Base-by-base conservation (phyloP, 2,888 invertebrate genomes). In the Hirtodrosophila trivittata region DNA sequence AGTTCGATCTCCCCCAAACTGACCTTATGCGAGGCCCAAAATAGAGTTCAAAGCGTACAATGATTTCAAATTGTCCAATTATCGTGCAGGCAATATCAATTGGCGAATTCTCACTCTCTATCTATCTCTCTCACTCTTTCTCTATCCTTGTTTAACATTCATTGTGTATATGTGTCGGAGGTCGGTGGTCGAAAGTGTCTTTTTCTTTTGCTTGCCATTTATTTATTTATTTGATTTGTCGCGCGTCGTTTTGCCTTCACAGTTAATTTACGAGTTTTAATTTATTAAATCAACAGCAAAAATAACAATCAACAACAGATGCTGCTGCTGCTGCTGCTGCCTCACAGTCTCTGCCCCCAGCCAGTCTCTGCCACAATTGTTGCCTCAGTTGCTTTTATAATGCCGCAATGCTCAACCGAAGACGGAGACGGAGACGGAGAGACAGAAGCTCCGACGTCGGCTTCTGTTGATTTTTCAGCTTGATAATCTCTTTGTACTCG, bases 181-280 rank as follows among this genome's bases (percentile, higher is more conserved):
- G 21, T 21, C 13, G 38, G 13, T 12, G 30, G 21, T 21, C 13
- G 16, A 13, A 10, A 57, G 57, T 62, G 73, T 59, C 58, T 69
- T 75, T 18, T 43, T 54, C 71, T 63, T 59, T 49, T 57, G 66
- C 56, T 75, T 63, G 62, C 68, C 63, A 62, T 75, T 71, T 77
- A 71, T 72, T 80, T 74, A 73, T 73, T 80, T 80, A 76, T 80
- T 77, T 74, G 82, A 81, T 77, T 81, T 77, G 77, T 77, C 77
- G 77, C 74, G 77, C 77, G 71, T 81, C 82, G 82, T 81, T 81
- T 77, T 81, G 82, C 77, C 82, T 77, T 77, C 77, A 81, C 77
- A 77, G 82, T 77, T 77, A 81, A 81, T 77, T 77, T 77, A 77
- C 82, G 77, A 68, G 77, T 74, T 77, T 81, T 81, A 74, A 81